A percentile compares a stretch with the other conserved stretches of the same genome.
These are phyloP conservation scores for Aleiodes sp. DNA, from an alignment of 1,140 invertebrate genomes.

Conservation along the genomic window DNA sequence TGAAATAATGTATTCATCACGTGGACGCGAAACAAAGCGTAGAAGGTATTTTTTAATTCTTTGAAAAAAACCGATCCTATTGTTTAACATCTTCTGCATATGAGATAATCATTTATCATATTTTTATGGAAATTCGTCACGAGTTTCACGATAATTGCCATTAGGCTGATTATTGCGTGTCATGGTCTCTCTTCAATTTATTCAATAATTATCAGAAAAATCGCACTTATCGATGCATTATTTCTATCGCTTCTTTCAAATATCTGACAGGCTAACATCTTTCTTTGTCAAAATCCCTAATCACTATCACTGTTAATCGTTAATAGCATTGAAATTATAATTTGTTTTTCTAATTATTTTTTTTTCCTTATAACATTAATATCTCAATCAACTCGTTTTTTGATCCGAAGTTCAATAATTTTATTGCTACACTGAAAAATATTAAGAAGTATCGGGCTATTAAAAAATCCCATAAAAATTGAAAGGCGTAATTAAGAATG, in stretches of 20 bases:
- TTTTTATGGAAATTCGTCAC: not conserved
- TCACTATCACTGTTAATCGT: too few relatives aligned
- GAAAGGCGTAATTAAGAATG: too few relatives aligned
- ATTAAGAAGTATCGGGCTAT: too few relatives aligned
- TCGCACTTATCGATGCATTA: not conserved
- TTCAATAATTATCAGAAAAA: not conserved
- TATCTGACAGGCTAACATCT: not conserved
- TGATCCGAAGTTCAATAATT: too few relatives aligned
- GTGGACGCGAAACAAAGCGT: not conserved
- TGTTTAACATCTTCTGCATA: constrained; percentile 9
- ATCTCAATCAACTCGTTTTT: too few relatives aligned
- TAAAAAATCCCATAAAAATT: too few relatives aligned
- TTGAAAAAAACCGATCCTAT: not conserved
- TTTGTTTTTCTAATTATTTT: too few relatives aligned
- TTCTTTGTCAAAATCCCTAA: not conserved
- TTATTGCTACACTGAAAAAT: too few relatives aligned
- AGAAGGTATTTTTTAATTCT: not conserved
- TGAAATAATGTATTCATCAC: not conserved
- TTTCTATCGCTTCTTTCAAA: not conserved
- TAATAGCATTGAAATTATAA: too few relatives aligned
- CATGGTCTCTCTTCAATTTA: not conserved
- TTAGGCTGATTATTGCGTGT: not conserved
- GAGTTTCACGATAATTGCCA: not conserved
- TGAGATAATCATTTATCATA: constrained; percentile 10
- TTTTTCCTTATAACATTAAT: not conserved